Evolutionary conservation across 2,888 invertebrate genomes (phyloP), one percentile per base, ranked within the genome.

Genomic region (Eurois occulta): DNA sequence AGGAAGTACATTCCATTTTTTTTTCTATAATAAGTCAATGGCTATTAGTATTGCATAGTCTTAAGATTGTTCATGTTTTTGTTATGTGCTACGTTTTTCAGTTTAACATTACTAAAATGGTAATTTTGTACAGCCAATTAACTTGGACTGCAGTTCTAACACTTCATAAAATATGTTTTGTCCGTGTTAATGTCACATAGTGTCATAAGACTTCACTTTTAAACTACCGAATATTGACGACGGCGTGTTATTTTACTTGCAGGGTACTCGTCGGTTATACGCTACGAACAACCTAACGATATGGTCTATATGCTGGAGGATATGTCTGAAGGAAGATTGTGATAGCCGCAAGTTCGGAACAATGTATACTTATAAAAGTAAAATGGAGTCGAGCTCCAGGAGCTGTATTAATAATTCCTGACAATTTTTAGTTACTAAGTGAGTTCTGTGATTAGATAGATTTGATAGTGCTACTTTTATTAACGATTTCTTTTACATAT

Each of bases 221-320:
- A 16, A 18, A 3, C 38, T n/a, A 32, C 35, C 5, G 11, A 13
- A 46, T 73, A 41, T 65, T 86, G 18, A 86, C 35, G 11, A 35
- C 24, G 18, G 6, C n/a, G 58, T 55, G 6, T 67, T 70, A 48
- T 79, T 82, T 86, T 84, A 72, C 70, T 93, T 93, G 84, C 94
- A 95, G 95, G 93, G 74, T 95, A 94, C 83, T 89, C 95, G 2
- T 93, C 95, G 21, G 93, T 97, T 87, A 96, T 97, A 84, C 96
- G 97, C 87, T 98, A 98, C 93, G 97, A 97, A 88, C 97, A 97
- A 90, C 98, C 97, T 58, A 97, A 96, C 85, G 98, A 98, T 92
- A 97, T 97, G 90, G 97, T 98, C 88, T 97, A 97, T 89, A 97
- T 98, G 96, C 95, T 97, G 85, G 97, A 97, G 74, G 94, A 95